These are phyloP conservation scores for Orgyia antiqua DNA, from an alignment of 2,888 invertebrate species.

Conservation along the genomic window DNA sequence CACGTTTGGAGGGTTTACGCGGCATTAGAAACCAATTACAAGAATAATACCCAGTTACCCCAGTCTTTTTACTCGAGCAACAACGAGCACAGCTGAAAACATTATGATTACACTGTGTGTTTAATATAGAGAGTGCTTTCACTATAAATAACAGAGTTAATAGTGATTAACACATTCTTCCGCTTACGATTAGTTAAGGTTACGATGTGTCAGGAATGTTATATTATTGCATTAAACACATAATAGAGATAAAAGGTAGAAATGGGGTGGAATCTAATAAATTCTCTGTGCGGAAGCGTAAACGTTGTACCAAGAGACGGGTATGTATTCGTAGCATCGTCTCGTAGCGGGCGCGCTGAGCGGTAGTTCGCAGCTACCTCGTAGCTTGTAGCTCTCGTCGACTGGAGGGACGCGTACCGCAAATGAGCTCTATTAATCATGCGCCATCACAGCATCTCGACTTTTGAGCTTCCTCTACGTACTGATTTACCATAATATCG, in stretches of 20 bases:
- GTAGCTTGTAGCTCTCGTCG: conserved; percentile 39
- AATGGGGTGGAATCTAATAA: conserved; percentile 71
- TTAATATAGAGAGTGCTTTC: neutral
- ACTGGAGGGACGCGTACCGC: conserved; percentile 53
- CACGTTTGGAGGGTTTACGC: conserved; percentile 77
- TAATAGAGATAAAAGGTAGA: conserved; percentile 70
- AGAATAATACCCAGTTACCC: conserved; percentile 54
- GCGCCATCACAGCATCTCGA: conserved; percentile 64
- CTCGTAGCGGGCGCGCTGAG: conserved; percentile 37
- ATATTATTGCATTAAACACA: conserved; percentile 59
- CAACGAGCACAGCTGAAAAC: conserved; percentile 14
- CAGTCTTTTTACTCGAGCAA: conserved; percentile 20
- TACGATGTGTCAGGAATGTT: conserved; percentile 38
- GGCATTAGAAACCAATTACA: conserved; percentile 79
- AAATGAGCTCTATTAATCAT: conserved; percentile 77
- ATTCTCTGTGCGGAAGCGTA: conserved; percentile 70
- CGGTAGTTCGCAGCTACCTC: no score
- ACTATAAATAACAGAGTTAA: conserved; percentile 15
- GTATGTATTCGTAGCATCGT: conserved; percentile 57
- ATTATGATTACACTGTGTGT: conserved; percentile 3
- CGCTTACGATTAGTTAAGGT: conserved; percentile 37
- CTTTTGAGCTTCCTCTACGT: conserved; percentile 63
- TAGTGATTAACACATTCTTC: conserved; percentile 35
- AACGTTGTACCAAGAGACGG: conserved; percentile 68
- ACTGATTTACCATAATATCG: conserved; percentile 61